phyloP scores from a whole-genome alignment of 37 sponge, comb jelly and placozoan genomes.

The Cliona cf. orientalis region DNA sequence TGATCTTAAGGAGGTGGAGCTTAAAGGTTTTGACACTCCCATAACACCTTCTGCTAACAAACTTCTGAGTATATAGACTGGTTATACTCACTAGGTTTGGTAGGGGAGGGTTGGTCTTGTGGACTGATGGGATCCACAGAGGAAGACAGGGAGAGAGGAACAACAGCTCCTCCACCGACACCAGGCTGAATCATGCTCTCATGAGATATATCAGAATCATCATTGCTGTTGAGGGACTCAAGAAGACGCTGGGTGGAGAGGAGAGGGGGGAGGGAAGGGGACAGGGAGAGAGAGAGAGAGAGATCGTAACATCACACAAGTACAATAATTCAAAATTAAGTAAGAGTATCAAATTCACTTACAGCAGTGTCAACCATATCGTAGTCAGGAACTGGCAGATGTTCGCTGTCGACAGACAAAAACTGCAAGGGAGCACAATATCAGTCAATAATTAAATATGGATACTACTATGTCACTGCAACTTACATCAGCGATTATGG shows the following conservation, averaged over 20 bases:
- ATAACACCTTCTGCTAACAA: no score
- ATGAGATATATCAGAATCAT: constrained; percentile 6
- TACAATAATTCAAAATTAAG: not conserved
- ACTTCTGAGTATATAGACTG: no score
- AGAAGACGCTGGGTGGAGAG: constrained; percentile 43
- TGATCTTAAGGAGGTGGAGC: no score
- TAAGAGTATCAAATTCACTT: constrained; percentile 24
- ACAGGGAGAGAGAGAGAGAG: constrained; percentile 1
- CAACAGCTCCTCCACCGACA: no score
- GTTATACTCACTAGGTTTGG: no score
- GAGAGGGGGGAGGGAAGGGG: not conserved
- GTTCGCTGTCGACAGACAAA: not conserved
- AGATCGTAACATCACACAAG: not conserved
- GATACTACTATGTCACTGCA: not conserved
- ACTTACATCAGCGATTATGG: constrained; percentile 52
- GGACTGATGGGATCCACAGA: no score
- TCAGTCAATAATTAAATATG: not conserved
- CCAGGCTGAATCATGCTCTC: no score
- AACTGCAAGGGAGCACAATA: constrained; percentile 26
- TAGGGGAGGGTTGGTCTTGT: no score
- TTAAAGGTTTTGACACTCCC: no score
- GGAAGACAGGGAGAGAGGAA: no score
- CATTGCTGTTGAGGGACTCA: constrained; percentile 23
- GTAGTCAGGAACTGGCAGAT: constrained; percentile 35
- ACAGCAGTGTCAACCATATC: constrained; percentile 66